phyloP scores from a whole-genome alignment of 2,113 vertebrate species.

The Numenius arquata region DNA sequence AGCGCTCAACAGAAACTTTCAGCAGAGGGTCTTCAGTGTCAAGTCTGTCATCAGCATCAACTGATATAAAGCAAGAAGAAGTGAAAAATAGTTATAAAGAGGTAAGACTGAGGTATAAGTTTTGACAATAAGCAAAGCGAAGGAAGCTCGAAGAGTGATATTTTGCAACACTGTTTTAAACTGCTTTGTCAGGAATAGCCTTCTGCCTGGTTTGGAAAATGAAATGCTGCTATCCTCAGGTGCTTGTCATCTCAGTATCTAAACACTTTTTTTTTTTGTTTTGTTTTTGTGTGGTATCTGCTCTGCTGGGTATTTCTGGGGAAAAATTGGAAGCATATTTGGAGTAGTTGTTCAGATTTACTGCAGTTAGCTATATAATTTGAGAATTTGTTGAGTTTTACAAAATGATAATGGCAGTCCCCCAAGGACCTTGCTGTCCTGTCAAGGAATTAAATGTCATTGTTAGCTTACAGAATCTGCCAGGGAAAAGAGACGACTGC shows the following conservation, averaged over 20 bases:
- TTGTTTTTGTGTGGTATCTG: neutral
- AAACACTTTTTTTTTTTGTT: too few species aligned
- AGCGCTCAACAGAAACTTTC: constrained; percentile 75
- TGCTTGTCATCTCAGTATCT: neutral
- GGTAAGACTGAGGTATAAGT: constrained; percentile 70
- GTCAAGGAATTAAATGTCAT: neutral
- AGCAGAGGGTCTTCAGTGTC: constrained; percentile 86
- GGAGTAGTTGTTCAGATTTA: neutral
- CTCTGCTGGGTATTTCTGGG: neutral
- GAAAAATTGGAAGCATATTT: neutral
- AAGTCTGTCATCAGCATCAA: constrained; percentile 81
- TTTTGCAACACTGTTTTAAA: neutral
- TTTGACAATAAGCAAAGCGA: neutral
- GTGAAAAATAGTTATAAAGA: constrained; percentile 80
- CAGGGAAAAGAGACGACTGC: neutral
- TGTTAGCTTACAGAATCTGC: neutral
- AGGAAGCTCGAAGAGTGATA: neutral
- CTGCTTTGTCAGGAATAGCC: neutral
- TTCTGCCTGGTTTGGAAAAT: neutral
- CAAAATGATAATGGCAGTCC: neutral
- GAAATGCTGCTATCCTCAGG: neutral
- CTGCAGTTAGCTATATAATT: neutral
- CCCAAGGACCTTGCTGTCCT: neutral
- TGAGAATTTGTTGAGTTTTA: neutral
- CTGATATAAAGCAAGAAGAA: constrained; percentile 74